Evolutionary conservation across 2,888 invertebrate genomes (phyloP).

Genomic region (Epistrophe grossulariae): DNA sequence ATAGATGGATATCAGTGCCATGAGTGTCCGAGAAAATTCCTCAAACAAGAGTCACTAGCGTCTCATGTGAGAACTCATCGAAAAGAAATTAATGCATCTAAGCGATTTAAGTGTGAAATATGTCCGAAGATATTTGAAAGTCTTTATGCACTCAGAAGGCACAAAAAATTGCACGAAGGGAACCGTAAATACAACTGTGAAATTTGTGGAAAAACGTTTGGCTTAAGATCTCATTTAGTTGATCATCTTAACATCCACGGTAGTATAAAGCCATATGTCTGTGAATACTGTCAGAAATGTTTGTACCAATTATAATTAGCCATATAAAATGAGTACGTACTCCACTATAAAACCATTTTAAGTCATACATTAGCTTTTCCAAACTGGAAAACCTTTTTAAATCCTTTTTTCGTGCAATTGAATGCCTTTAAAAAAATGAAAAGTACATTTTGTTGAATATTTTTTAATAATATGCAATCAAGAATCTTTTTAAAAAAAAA

Average conservation of each 20-base stretch:
- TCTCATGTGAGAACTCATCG: slow-evolving; percentile 83
- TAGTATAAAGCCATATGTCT: slow-evolving; percentile 84
- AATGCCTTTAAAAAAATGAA: too few relatives aligned
- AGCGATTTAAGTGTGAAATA: slow-evolving; percentile 82
- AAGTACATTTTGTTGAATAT: too few relatives aligned
- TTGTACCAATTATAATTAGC: not conserved
- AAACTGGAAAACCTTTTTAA: too few relatives aligned
- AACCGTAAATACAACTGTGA: slow-evolving; percentile 85
- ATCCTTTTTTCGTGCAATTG: too few relatives aligned
- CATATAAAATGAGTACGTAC: not conserved
- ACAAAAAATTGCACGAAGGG: slow-evolving; percentile 85
- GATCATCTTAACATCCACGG: slow-evolving; percentile 85
- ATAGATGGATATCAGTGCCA: slow-evolving; percentile 83
- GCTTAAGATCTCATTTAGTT: slow-evolving; percentile 85
- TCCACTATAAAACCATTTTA: not conserved
- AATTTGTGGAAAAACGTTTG: slow-evolving; percentile 86
- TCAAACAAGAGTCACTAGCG: slow-evolving; percentile 85
- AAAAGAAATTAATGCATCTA: slow-evolving; percentile 69
- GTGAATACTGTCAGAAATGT: slow-evolving; percentile 84
- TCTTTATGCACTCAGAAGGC: slow-evolving; percentile 84
- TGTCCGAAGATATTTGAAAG: slow-evolving; percentile 84
- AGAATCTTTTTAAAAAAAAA: too few relatives aligned
- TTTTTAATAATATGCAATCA: too few relatives aligned
- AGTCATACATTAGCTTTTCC: too few relatives aligned
- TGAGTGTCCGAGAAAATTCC: slow-evolving; percentile 85